Conservation (phyloP, 2,113 vertebrate species). For the Megaceryle maxima region DNA sequence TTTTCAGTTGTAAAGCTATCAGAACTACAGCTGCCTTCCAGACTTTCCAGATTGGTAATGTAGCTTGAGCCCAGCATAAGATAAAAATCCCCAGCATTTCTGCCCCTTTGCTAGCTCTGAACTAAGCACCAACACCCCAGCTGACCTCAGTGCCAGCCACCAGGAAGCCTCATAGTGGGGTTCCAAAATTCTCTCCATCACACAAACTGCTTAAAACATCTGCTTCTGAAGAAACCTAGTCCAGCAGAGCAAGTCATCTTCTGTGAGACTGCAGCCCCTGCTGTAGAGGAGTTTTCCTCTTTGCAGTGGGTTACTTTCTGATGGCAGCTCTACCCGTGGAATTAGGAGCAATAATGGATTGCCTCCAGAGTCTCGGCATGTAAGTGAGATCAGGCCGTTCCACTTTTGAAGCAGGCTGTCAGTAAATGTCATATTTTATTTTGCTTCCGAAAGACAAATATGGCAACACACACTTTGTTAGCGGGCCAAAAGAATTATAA, state of each 20-base stretch:
- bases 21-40: neutral
- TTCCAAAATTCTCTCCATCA: neutral
- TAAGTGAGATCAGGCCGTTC: neutral
- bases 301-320: neutral
- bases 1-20: neutral
- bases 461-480: constrained; percentile 20
- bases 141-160: neutral
- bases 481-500: constrained; percentile 45
- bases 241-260: neutral
- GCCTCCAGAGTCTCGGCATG: neutral
- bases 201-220: neutral
- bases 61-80: neutral
- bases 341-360: constrained; percentile 6
- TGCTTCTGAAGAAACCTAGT: neutral
- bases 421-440: constrained; percentile 65
- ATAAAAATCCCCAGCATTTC: neutral
- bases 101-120: neutral
- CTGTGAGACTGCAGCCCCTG: neutral
- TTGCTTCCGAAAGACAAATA: constrained; percentile 32
- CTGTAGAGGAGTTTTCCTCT: neutral
- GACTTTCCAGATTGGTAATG: neutral
- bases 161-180: neutral
- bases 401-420: constrained; percentile 33
- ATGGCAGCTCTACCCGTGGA: neutral
- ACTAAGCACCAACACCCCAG: neutral